Base-by-base conservation (phyloP, 2,113 vertebrate genomes). In the Proterorhinus semilunaris region DNA sequence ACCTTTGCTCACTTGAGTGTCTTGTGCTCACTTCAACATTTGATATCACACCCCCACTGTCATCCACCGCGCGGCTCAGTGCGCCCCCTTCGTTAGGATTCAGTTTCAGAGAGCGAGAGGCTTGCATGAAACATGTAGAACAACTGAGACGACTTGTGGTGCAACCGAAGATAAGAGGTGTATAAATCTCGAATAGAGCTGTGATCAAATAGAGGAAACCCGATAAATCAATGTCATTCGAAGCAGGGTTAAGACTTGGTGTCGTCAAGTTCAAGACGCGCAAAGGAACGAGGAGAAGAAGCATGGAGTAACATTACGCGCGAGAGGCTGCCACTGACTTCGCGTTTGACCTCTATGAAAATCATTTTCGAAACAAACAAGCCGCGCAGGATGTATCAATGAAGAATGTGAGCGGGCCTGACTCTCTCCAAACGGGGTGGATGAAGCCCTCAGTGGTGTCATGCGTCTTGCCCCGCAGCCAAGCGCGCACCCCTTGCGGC, bases 381-480 rank as follows among this genome's bases (percentile, higher is more conserved):
- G 57, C 70, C 27, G 67, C 65, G n/a, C 17, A 51, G 62, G 63
- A 80, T 81, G 70, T 70, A 78, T 88, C 87, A 82, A 91, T 91
- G 88, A 89, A 89, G 86, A 79, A 91, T 90, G 89, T 85, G 80
- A 87, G 36, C 59, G 82, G 66, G 53, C 16, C 62, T 69, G 81
- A 78, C 75, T 84, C 72, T 77, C 75, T 87, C 76, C 91, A 65
- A 66, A 76, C 81, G 74, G 86, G 88, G 74, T 91, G 77, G 77
- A 92, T 92, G 91, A 90, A 91, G 90, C 84, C 88, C 81, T 83
- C 72, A 67, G 87, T 72, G 81, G 86, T 89, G 91, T 87, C 90
- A 92, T 92, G 91, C 89, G 88, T 88, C 86, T 88, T 88, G 90
- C 84, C 83, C 85, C 81, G 81, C 89, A 89, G 85, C 82, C 82